These are phyloP conservation scores for Oreochromis tanganicae DNA, from an alignment of 2,113 vertebrate genomes.

Conservation along the genomic window DNA sequence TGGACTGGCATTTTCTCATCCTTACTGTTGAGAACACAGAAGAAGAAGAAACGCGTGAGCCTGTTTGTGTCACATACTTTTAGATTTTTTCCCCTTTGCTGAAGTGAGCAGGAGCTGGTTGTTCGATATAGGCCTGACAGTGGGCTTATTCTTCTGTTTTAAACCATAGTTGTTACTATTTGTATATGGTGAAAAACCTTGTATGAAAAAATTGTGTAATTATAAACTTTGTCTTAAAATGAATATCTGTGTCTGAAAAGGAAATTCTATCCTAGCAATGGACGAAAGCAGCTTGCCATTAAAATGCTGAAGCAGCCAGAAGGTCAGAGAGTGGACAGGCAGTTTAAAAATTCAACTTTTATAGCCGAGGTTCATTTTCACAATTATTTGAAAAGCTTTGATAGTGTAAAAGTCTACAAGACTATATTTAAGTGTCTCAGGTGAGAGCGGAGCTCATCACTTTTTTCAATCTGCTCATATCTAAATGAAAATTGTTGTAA, in stretches of 20 bases:
- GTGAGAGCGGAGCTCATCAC: not conserved
- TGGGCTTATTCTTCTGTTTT: not conserved
- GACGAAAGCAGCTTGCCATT: not conserved
- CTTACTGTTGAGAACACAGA: constrained; percentile 41
- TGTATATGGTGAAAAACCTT: not conserved
- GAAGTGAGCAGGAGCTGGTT: not conserved
- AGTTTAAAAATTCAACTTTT: not conserved
- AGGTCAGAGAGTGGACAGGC: not conserved
- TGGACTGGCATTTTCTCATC: constrained; percentile 72
- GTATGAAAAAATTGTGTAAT: not conserved
- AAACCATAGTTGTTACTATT: not conserved
- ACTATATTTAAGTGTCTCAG: not conserved
- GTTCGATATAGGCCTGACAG: not conserved
- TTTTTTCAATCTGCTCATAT: not conserved
- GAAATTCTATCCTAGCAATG: not conserved
- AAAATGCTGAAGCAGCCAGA: not conserved
- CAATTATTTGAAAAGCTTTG: not conserved
- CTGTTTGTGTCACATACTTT: not conserved
- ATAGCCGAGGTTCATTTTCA: not conserved
- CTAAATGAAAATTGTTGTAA: not conserved
- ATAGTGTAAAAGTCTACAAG: not conserved
- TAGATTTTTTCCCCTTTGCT: not conserved
- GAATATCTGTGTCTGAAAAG: not conserved
- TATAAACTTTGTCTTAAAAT: not conserved
- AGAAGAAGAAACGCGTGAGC: not conserved